Conservation (phyloP, 2,888 invertebrate genomes). For the Phasia obesa region DNA sequence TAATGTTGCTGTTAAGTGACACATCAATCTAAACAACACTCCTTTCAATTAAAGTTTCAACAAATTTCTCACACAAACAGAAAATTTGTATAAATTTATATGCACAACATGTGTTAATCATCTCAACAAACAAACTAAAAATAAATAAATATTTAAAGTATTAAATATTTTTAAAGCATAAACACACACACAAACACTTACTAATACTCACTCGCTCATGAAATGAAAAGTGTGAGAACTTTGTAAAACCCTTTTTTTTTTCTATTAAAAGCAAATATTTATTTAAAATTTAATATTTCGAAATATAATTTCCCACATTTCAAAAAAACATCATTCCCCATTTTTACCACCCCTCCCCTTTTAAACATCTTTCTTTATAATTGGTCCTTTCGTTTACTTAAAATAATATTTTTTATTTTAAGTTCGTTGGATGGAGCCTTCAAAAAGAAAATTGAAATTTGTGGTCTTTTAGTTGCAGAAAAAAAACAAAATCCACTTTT, state of each 20-base stretch:
- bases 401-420: background rate
- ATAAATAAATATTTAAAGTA: slow-evolving; percentile 27
- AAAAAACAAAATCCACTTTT: slow-evolving; percentile 10
- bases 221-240: slow-evolving; percentile 27
- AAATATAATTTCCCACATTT: background rate
- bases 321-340: background rate
- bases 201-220: too few species aligned
- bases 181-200: slow-evolving; percentile 5
- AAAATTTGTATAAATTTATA: slow-evolving; percentile 5
- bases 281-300: background rate
- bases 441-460: slow-evolving; percentile 39
- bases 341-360: background rate
- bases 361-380: background rate
- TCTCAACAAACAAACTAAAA: slow-evolving; percentile 36
- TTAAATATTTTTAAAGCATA: slow-evolving; percentile 32
- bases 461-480: slow-evolving; percentile 5
- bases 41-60: slow-evolving; percentile 22
- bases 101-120: slow-evolving; percentile 61
- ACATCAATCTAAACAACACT: slow-evolving; percentile 34
- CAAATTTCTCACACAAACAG: slow-evolving; percentile 14
- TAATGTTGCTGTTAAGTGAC: background rate
- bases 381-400: background rate
- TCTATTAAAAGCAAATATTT: background rate
- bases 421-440: background rate
- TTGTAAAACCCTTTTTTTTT: background rate